These are phyloP conservation scores for Corvus moneduloides DNA, from an alignment of 2,113 vertebrate species.

Conservation along the genomic window DNA sequence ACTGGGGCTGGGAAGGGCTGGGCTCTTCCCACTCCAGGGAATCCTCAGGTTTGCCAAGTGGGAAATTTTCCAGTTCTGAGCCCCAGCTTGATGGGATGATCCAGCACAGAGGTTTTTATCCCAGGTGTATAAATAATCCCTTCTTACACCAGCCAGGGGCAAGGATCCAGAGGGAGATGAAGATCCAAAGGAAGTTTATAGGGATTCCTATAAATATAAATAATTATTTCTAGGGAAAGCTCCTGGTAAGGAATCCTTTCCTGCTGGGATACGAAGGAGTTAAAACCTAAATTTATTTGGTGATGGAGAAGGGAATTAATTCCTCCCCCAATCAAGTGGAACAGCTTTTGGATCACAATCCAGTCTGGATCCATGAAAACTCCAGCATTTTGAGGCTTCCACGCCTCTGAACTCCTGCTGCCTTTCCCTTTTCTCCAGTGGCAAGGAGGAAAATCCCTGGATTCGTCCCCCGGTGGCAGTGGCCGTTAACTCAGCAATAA, in stretches of 20 bases:
- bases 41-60: background rate
- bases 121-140: background rate
- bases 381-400: background rate
- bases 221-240: background rate
- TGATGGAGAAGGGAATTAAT: background rate
- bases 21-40: background rate
- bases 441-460: background rate
- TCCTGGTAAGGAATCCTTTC: fast-evolving
- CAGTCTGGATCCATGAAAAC: fast-evolving
- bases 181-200: background rate
- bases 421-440: background rate
- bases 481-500: background rate
- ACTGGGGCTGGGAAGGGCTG: background rate
- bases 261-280: background rate
- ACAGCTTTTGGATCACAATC: background rate
- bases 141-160: background rate
- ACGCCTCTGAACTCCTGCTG: fast-evolving
- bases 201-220: background rate
- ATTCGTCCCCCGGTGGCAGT: background rate
- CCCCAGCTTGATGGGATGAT: background rate
- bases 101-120: fast-evolving
- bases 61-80: background rate
- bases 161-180: background rate
- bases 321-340: background rate
- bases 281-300: background rate